Evolutionary conservation across 2,113 vertebrate genomes (phyloP).

Genomic region (Polyodon spathula): DNA sequence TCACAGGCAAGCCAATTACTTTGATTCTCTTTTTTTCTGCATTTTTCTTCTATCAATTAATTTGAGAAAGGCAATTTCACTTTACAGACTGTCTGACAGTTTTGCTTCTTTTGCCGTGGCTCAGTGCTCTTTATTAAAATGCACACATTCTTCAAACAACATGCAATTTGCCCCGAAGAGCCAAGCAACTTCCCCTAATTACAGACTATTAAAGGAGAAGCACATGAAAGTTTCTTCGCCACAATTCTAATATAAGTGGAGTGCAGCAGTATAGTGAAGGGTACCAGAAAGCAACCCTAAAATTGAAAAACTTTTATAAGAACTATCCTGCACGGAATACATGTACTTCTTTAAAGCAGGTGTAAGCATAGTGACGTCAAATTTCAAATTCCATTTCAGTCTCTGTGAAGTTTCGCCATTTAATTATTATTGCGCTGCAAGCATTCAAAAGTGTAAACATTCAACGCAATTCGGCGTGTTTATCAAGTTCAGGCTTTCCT

Average conservation of each 20-base stretch:
- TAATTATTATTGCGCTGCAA: no score
- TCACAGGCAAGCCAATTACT: background rate
- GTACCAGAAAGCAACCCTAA: slow-evolving; percentile 15
- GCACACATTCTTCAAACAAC: slow-evolving; percentile 43
- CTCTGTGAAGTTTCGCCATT: no score
- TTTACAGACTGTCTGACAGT: slow-evolving; percentile 29
- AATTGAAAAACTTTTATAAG: slow-evolving; percentile 2
- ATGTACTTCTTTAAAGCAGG: background rate
- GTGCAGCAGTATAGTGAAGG: slow-evolving; percentile 3
- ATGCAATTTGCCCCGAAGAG: slow-evolving; percentile 32
- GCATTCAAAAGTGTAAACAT: no score
- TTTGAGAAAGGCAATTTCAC: slow-evolving; percentile 43
- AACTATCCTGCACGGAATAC: background rate
- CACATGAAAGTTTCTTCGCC: slow-evolving; percentile 21
- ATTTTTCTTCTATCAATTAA: slow-evolving; percentile 26
- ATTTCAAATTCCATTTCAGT: no score
- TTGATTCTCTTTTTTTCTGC: slow-evolving; percentile 17
- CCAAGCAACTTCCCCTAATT: slow-evolving; percentile 21
- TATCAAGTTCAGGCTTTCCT: no score
- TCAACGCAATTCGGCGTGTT: no score
- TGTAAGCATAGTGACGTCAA: background rate
- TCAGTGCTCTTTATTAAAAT: slow-evolving; percentile 48
- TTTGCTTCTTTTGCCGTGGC: slow-evolving; percentile 30
- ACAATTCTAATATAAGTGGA: slow-evolving; percentile 7
- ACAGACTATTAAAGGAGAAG: slow-evolving; percentile 45